phyloP scores from a whole-genome alignment of 2,113 vertebrate species.

The Caracal caracal region DNA sequence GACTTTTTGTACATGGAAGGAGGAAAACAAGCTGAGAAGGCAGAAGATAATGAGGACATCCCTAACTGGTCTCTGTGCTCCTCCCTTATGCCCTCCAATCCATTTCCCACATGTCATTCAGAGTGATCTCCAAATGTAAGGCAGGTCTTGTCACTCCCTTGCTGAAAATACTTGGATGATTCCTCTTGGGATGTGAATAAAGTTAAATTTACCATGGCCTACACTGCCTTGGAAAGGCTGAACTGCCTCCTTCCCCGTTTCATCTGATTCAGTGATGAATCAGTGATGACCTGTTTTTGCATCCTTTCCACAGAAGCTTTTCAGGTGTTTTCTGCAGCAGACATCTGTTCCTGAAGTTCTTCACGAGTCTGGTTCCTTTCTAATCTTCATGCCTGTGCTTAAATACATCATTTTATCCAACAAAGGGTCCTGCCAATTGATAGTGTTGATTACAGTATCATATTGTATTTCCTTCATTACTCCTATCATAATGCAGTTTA shows the following conservation, averaged over 20 bases:
- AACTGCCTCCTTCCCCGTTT: neutral
- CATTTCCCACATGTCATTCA: neutral
- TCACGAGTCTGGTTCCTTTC: neutral
- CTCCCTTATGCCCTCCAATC: neutral
- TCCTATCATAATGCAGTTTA: neutral
- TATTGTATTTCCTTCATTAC: neutral
- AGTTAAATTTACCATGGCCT: neutral
- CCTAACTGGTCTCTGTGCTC: neutral
- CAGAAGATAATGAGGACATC: neutral
- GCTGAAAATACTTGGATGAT: neutral
- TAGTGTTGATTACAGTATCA: neutral
- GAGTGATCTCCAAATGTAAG: neutral
- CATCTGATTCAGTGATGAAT: neutral
- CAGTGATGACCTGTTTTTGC: rapidly evolving
- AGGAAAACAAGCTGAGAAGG: neutral
- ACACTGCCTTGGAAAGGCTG: no score
- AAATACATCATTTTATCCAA: neutral
- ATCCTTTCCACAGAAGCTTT: neutral
- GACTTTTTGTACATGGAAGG: neutral
- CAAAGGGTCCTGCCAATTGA: neutral
- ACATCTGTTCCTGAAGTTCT: neutral
- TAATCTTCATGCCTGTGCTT: neutral
- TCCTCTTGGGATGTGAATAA: neutral
- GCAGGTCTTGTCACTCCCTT: neutral
- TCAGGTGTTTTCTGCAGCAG: neutral